phyloP scores from a whole-genome alignment of 2,888 invertebrate genomes.

The Trichopoda pennipes region DNA sequence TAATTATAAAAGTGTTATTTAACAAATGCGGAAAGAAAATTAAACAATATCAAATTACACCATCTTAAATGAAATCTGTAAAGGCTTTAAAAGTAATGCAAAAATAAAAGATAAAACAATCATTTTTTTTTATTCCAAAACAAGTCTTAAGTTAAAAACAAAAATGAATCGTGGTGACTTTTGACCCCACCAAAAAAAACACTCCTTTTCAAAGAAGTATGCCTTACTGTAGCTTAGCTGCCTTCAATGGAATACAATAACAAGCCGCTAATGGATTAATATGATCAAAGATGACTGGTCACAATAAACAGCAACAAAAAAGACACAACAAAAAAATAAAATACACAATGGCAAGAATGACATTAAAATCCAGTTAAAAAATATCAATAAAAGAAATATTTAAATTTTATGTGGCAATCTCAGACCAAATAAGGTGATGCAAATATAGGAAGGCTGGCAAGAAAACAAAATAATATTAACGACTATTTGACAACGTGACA shows the following conservation, averaged over 20 bases:
- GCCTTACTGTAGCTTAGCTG: not conserved
- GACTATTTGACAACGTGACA: constrained; percentile 66
- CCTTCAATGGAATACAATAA: constrained; percentile 50
- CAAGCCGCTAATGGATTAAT: constrained; percentile 65
- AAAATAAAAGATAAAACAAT: constrained; percentile 10
- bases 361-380: constrained; percentile 37
- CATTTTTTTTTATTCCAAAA: constrained; percentile 11
- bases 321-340: not conserved
- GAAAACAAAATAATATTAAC: constrained; percentile 26
- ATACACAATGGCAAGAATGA: constrained; percentile 47
- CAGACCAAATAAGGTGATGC: constrained; percentile 62
- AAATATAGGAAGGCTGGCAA: constrained; percentile 11
- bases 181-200: constrained; percentile 54
- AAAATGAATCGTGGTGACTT: constrained; percentile 63
- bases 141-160: constrained; percentile 34
- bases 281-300: constrained; percentile 64
- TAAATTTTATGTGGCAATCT: constrained; percentile 64
- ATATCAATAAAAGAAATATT: constrained; percentile 57
- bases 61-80: constrained; percentile 46
- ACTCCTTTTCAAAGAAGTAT: constrained; percentile 52
- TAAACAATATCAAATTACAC: constrained; percentile 59
- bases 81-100: not conserved
- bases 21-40: constrained; percentile 41
- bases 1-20: constrained; percentile 42
- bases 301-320: constrained; percentile 35